Evolutionary conservation across 2,113 vertebrate genomes (phyloP), one percentile per base, ranked within the genome.

Genomic region (Aepyceros melampus): DNA sequence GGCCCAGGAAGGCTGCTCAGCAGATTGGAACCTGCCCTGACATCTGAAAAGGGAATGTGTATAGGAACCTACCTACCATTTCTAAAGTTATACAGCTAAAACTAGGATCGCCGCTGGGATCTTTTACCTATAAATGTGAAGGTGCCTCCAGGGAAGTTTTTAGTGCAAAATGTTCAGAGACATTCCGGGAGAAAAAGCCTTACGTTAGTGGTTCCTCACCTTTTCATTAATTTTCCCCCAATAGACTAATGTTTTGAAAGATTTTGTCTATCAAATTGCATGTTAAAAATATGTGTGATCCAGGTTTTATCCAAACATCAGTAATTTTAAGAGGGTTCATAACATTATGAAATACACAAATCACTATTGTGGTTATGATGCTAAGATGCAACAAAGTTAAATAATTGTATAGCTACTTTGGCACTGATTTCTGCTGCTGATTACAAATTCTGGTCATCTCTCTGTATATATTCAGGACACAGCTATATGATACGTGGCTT

Each of bases 201-300:
- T 89, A 97, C 94, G 86, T 95, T 87, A 97, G 95, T 84, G 86
- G 93, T 95, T 97, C 78, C 94, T 60, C 96, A 94, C 56, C 83
- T 97, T 97, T 97, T 95, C 86, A 87, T 95, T 94, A 96, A 92
- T 93, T 94, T 96, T n/a, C 12, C 89, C 79, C 62, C 91, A 58
- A n/a, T 7, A 82, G 71, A 94, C 60, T 93, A 78, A 97, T 88
- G 96, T 95, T 98, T 91, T 97, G 76, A 96, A 95, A 97, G 95
- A 95, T 83, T 95, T 83, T 94, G 76, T 96, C 96, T 96, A 86
- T 97, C 56, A 87, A 96, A 96, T 62, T 89, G 45, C 95, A 95
- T 93, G 62, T 95, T 97, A 96, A 94, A 97, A 96, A 84, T 94
- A 82, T 97, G 95, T 98, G 91, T 93, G 95, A 64, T 83, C 76